Evolutionary conservation across 2,113 vertebrate species (phyloP), one percentile per base, ranked within the genome.

Genomic region (Martes martes): DNA sequence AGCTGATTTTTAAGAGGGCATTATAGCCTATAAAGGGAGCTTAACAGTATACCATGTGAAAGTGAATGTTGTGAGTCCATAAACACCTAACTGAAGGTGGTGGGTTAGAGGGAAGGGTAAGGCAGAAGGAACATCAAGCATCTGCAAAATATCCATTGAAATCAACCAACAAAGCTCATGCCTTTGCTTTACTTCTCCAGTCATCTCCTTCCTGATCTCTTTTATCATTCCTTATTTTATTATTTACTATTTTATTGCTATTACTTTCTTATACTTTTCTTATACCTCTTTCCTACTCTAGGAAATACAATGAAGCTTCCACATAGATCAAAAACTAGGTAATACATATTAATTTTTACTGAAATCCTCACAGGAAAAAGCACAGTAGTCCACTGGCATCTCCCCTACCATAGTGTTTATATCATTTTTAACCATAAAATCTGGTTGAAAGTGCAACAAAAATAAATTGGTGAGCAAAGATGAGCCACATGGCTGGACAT

Each of bases 341-440:
- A 69, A 96, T 96, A 55, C 4, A 23, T 4, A 61, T 18, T 85
- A 19, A 55, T 91, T 93, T 92, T 63, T 61, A 45, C 28, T 87
- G 24, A 90, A 93, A 69, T 91, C 26, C 36, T 85, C 42, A 93
- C 89, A 86, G 71, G 23, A 45, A 97, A 98, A 97, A 96, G 91
- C 61, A 87, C 82, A 97, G 50, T 61, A 76, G 93, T 92, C 86
- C 82, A 65, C 65, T 65, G 83, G 89, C 57, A 93, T 83, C 82
- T 78, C 82, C 42, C 7, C 11, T 86, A n/a, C 45, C 93, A 74
- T 18, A 47, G 73, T 97, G 95, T 97, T 98, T 97, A 94, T 87
- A 96, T 96, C 89, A 47, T 97, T 87, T 97, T 96, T 97, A 98
- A 90, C 93, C 96, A 97, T 80, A 95, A 97, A 98, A 96, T 98